These are phyloP conservation scores for Bufo bufo DNA, from an alignment of 2,113 vertebrate genomes.

Conservation along the genomic window DNA sequence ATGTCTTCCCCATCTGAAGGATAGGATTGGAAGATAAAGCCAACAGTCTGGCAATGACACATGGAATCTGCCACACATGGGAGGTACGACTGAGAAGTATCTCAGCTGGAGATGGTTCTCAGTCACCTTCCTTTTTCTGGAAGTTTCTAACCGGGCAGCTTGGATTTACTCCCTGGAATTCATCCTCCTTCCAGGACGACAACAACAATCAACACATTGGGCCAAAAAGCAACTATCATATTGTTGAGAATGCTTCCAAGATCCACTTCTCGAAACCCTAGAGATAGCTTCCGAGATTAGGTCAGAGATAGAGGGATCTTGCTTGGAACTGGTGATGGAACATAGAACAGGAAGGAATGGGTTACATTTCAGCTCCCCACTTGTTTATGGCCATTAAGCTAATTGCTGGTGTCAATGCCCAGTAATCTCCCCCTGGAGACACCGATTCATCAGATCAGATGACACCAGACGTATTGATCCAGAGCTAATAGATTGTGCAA, in stretches of 20 bases:
- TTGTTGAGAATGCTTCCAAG: background rate
- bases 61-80: too few relatives aligned
- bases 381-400: constrained; percentile 22
- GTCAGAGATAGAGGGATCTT: background rate
- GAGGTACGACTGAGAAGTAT: too few relatives aligned
- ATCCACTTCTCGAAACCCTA: background rate
- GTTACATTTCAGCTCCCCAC: background rate
- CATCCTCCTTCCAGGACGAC: background rate
- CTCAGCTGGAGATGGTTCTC: too few relatives aligned
- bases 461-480: constrained; percentile 15
- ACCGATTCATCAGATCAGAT: background rate
- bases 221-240: background rate
- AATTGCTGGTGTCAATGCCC: constrained; percentile 38
- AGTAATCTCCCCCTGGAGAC: constrained; percentile 10
- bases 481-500: background rate
- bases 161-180: background rate
- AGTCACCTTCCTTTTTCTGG: background rate
- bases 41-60: too few relatives aligned
- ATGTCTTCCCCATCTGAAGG: too few relatives aligned
- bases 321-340: background rate
- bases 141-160: background rate
- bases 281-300: background rate
- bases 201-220: background rate
- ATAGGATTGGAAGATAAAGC: too few relatives aligned
- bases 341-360: background rate